Evolutionary conservation across 2,113 vertebrate species (phyloP), one percentile per base, ranked within the genome.

Genomic region (Hydropotes inermis): DNA sequence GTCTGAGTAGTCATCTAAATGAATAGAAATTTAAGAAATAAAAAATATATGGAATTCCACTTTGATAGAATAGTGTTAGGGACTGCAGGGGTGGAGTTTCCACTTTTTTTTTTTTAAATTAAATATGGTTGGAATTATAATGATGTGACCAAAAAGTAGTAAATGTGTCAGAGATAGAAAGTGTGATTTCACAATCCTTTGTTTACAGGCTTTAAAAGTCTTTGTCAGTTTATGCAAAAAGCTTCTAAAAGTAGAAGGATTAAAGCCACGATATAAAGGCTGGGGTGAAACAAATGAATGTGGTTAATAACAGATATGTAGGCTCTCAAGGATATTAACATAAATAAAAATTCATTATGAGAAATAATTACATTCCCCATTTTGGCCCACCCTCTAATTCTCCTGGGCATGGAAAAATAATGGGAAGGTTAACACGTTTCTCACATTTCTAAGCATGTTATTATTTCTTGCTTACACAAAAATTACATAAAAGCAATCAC

Each of bases 391-490:
- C 87, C 78, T 93, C 93, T 94, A 96, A 98, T 98, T 97, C 98
- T 97, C 95, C 27, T 1, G 27, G 28, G 87, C 90, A 85, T 55
- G 94, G 87, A 97, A 95, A 98, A 97, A 95, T 93, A 97, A 98
- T 93, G 76, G 96, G 58, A 83, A 97, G 96, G 98, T 98, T 97
- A 98, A 98, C 57, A 54, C 86, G 92, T 98, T 98, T 96, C 98
- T 98, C 97, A 98, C 98, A 43, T 98, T 98, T 97, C 93, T 97
- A 93, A 98, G 92, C 55, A 58, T 84, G 91, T 97, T 36, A 98
- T 97, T 98, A 97, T 97, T 97, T 98, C 97, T 97, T 97, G 97
- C 97, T 96, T 98, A 96, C 67, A 95, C 95, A 98, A 98, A 97
- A 96, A 98, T 96, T 96, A 82, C 36, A 30, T 97, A 60, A 98